Base-by-base conservation (phyloP, 2,888 invertebrate genomes). In the Polyommatus icarus region DNA sequence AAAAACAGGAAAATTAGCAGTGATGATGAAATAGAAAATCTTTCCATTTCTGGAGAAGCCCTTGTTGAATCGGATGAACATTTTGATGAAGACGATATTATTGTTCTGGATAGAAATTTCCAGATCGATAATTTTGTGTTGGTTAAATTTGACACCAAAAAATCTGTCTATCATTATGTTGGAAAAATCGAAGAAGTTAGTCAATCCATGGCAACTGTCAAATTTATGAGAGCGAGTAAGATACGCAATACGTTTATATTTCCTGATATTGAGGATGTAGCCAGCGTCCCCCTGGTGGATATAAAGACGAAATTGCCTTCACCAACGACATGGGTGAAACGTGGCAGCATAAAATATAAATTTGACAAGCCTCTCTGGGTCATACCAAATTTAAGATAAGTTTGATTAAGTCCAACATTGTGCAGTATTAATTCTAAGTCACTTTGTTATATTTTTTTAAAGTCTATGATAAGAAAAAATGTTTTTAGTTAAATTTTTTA, bases 151-250 rank as follows among this genome's bases (percentile, higher is more conserved):
- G 57, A 82, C 76, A 80, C 77, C 46, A 78, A 78, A 76, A 78
- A 72, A 76, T n/a, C 40, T 67, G 76, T 78, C 61, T 72, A 78
- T 57, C 83, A 82, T 73, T 82, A 82, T 80, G 80, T 81, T 71
- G 81, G 83, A 61, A 78, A 40, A 81, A 82, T 81, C 32, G 79
- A 80, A 78, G 80, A 61, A 50, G 79, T 80, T 57, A 80, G 79
- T 82, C 80, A 76, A 20, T 72, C 78, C 54, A 78, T 78, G 83
- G 81, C 83, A 77, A 82, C 81, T 72, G 78, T 82, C 5, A 83
- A 80, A 80, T 79, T 79, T 81, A 82, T 83, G 82, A 77, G 83
- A 32, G 24, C 80, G 78, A 83, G 82, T 76, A 83, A 83, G 79
- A 80, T 81, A 78, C 46, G 78, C 77, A 81, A 80, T 72, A 81